Evolutionary conservation across 2,113 vertebrate genomes (phyloP).

Genomic region (Piaya cayana): DNA sequence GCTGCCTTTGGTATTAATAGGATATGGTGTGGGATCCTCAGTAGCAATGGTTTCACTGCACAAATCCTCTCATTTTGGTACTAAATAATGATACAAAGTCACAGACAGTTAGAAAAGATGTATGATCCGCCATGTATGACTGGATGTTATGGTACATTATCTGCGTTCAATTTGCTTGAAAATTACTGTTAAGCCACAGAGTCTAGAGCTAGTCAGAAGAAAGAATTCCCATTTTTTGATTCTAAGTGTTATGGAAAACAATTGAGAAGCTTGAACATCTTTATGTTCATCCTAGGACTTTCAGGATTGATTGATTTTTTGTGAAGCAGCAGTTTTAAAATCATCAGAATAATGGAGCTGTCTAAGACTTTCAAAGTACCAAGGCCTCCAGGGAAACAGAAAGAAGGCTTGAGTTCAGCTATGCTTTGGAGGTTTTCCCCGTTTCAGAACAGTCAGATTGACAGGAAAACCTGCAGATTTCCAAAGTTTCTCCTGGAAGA

Average conservation of each 20-base stretch:
- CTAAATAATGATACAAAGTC: neutral
- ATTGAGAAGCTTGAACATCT: neutral
- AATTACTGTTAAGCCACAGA: neutral
- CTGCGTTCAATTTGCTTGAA: neutral
- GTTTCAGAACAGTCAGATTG: neutral
- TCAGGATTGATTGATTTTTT: neutral
- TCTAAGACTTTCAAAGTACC: neutral
- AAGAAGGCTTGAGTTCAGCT: neutral
- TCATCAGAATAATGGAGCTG: neutral
- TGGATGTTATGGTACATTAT: rapidly evolving
- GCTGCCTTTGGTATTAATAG: neutral
- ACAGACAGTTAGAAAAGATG: neutral
- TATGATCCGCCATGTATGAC: neutral
- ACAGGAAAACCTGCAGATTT: neutral
- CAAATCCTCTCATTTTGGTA: neutral
- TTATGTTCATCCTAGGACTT: neutral
- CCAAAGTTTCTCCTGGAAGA: neutral
- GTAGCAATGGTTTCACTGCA: neutral
- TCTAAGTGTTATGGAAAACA: neutral
- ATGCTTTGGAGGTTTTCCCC: neutral
- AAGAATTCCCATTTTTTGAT: neutral
- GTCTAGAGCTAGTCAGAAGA: neutral
- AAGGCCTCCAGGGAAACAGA: neutral
- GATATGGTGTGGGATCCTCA: neutral
- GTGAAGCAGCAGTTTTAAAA: neutral